These are phyloP conservation scores for Trogon surrucura DNA, from an alignment of 2,113 vertebrate genomes.

Conservation along the genomic window DNA sequence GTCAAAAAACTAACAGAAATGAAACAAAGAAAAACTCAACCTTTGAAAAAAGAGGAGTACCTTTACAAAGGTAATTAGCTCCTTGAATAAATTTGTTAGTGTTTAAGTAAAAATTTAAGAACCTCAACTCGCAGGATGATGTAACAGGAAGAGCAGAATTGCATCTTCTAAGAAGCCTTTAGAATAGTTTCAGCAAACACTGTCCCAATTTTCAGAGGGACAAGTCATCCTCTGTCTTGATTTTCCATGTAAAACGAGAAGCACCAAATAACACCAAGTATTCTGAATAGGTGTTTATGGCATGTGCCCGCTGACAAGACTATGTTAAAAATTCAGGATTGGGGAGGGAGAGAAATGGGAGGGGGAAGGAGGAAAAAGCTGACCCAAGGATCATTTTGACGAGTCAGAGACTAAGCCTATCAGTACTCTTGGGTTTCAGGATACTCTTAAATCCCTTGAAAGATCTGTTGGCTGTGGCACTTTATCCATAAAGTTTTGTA, in stretches of 20 bases:
- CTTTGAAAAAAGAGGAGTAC: background rate
- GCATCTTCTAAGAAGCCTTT: background rate
- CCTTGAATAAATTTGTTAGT: slow-evolving; percentile 15
- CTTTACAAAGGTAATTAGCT: background rate
- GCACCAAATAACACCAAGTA: background rate
- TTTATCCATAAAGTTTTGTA: background rate
- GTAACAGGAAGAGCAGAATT: background rate
- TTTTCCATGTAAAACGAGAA: background rate
- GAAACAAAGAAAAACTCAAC: background rate
- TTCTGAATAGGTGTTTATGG: background rate
- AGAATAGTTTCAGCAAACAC: background rate
- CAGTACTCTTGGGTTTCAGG: background rate
- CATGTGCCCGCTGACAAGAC: background rate
- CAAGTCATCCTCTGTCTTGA: background rate
- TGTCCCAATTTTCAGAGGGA: background rate
- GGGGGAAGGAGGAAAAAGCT: background rate
- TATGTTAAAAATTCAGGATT: background rate
- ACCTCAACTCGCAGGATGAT: background rate
- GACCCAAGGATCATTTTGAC: background rate
- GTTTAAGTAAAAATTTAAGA: background rate
- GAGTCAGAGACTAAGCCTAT: background rate
- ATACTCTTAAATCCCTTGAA: background rate
- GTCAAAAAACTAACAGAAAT: background rate
- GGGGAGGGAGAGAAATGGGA: background rate
- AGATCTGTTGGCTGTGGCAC: background rate